These are phyloP conservation scores for Distichodus sexfasciatus DNA, from an alignment of 2,797 vertebrate genomes.

Conservation along the genomic window DNA sequence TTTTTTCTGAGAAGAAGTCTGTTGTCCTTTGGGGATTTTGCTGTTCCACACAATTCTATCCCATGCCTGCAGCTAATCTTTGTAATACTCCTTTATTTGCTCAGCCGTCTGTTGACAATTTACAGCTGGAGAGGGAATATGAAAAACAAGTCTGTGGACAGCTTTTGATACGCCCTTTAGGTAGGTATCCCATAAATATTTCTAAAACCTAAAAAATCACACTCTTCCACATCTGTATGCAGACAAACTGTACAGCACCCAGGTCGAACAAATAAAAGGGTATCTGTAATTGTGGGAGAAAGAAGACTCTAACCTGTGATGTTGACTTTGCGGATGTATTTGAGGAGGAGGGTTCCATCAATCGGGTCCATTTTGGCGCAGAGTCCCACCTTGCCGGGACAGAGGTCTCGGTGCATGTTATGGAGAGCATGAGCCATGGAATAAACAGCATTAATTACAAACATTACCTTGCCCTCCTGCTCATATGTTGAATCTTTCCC, in stretches of 20 bases:
- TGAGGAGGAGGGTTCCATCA: conserved; percentile 90
- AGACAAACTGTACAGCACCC: background rate
- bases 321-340: conserved; percentile 91
- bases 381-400: conserved; percentile 87
- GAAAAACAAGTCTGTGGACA: conserved; percentile 14
- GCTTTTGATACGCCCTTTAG: background rate
- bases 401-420: conserved; percentile 92
- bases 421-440: conserved; percentile 94
- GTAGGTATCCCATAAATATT: conserved; percentile 7
- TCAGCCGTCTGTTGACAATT: conserved; percentile 27
- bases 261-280: conserved; percentile 1
- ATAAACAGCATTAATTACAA: conserved; percentile 95
- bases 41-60: conserved; percentile 19
- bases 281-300: background rate
- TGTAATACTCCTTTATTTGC: conserved; percentile 18
- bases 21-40: conserved; percentile 18
- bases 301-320: conserved; percentile 81
- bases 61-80: conserved; percentile 37
- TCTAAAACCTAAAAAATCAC: background rate
- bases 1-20: conserved; percentile 18
- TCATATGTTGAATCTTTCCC: conserved; percentile 91
- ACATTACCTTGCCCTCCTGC: conserved; percentile 97
- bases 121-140: conserved; percentile 25
- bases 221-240: background rate
- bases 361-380: conserved; percentile 91